These are phyloP conservation scores for Todiramphus saurophagus DNA, from an alignment of 2,113 vertebrate species.

Conservation along the genomic window DNA sequence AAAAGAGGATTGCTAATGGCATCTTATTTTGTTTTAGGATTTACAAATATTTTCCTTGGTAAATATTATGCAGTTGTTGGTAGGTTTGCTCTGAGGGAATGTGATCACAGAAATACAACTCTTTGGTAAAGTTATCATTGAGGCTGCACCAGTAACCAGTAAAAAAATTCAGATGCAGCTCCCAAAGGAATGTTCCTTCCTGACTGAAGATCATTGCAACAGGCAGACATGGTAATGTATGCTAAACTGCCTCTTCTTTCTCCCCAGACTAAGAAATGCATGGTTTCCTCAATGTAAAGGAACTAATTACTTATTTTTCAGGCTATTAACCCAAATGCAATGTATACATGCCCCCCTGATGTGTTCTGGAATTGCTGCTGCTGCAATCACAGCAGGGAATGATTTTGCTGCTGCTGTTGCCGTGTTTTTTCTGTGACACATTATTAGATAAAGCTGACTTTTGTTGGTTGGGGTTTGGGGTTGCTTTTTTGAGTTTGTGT, in stretches of 20 bases:
- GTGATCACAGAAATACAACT: neutral
- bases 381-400: neutral
- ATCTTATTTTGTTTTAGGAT: neutral
- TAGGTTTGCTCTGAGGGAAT: neutral
- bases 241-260: neutral
- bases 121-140: neutral
- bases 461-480: neutral
- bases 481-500: neutral
- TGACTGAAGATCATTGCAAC: neutral
- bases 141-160: neutral
- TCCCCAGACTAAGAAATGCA: neutral
- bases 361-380: neutral
- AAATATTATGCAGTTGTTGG: neutral
- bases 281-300: neutral
- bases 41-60: neutral
- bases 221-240: neutral
- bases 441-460: constrained; percentile 1
- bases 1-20: neutral
- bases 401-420: neutral
- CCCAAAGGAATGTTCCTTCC: neutral
- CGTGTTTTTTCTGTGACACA: neutral
- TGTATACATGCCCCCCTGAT: neutral
- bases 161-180: neutral
- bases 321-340: neutral
- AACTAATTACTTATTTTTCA: constrained; percentile 4